Conservation (phyloP, 2,797 vertebrate genomes). For the Sebastes iracundus region DNA sequence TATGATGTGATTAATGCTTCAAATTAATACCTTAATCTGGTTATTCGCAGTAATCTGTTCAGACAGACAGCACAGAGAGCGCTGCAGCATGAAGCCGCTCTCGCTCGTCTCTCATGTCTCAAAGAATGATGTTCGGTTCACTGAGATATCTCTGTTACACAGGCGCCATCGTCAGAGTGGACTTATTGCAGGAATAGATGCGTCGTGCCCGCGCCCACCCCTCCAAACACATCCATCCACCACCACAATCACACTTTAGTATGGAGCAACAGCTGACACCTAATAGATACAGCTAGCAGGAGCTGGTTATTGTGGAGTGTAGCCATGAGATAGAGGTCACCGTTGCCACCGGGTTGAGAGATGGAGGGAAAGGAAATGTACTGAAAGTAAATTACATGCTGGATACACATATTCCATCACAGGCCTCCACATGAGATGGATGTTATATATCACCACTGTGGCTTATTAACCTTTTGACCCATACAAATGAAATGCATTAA, state of each 20-base stretch:
- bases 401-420: constrained; percentile 60
- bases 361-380: constrained; percentile 53
- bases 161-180: constrained; percentile 48
- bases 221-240: constrained; percentile 50
- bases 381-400: constrained; percentile 64
- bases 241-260: constrained; percentile 41
- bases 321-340: constrained; percentile 71
- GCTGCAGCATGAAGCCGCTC: background rate
- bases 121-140: constrained; percentile 59
- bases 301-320: constrained; percentile 58
- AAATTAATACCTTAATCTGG: constrained; percentile 9
- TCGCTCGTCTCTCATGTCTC: constrained; percentile 32
- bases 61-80: too few relatives aligned
- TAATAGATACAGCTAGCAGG: constrained; percentile 54
- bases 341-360: constrained; percentile 49
- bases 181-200: constrained; percentile 56
- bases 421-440: constrained; percentile 14
- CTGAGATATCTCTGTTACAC: constrained; percentile 70
- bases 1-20: background rate
- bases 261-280: constrained; percentile 56
- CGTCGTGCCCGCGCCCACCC: constrained; percentile 30
- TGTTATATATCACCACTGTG: constrained; percentile 47
- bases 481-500: constrained; percentile 41
- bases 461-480: constrained; percentile 69
- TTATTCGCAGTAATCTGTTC: background rate